A percentile compares a stretch with the other conserved stretches of the same genome.
These are phyloP conservation scores for Dryococelus australis DNA, from an alignment of 2,888 invertebrate species.

Conservation along the genomic window DNA sequence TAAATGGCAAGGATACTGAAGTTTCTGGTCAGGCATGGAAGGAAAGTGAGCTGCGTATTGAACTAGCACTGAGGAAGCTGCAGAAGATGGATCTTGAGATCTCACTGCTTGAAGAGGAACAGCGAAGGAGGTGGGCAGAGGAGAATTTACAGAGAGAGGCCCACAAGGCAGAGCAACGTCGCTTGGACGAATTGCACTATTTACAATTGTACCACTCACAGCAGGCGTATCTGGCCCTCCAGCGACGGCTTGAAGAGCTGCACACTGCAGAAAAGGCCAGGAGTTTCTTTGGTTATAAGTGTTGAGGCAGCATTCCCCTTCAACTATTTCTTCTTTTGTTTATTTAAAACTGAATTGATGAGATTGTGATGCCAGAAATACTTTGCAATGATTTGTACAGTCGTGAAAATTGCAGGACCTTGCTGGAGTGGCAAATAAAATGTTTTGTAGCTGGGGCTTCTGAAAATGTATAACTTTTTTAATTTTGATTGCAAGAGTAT, in stretches of 20 bases:
- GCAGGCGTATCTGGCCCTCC: neutral
- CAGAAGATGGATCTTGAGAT: neutral
- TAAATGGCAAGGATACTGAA: no score
- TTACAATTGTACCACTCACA: neutral
- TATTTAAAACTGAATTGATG: neutral
- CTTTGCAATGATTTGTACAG: no score
- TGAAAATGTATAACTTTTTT: no score
- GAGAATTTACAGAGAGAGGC: neutral
- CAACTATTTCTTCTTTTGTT: neutral
- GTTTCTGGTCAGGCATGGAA: neutral
- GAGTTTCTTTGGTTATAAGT: neutral
- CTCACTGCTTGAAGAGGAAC: neutral
- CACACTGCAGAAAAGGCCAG: neutral
- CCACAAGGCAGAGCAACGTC: neutral
- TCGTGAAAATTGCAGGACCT: no score
- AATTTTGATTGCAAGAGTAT: no score
- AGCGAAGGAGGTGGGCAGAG: no score
- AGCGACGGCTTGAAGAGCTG: neutral
- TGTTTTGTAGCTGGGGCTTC: no score
- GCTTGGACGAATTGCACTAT: neutral
- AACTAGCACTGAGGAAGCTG: neutral
- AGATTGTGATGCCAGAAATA: neutral
- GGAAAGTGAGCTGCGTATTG: neutral
- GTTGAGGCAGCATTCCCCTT: neutral
- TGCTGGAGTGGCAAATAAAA: no score